A percentile compares a stretch with the other conserved stretches of the same genome.
Evolutionary conservation across 2,888 invertebrate species (phyloP).

Genomic region (Rhagonycha fulva): DNA sequence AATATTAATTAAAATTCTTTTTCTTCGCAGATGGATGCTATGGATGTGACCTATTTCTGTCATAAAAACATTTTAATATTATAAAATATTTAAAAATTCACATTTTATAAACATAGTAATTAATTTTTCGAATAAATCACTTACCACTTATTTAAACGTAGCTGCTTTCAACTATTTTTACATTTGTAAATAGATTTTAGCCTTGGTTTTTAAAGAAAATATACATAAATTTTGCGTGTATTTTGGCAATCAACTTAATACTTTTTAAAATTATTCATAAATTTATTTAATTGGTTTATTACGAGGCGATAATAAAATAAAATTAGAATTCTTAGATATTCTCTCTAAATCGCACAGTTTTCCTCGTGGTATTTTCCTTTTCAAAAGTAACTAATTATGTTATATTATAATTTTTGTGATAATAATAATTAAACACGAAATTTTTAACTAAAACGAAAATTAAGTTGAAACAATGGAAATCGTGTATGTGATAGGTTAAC

Average conservation of each 20-base stretch:
- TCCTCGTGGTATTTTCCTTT: too few species aligned
- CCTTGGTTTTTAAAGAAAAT: background rate
- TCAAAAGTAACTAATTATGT: too few species aligned
- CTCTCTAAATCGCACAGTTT: too few species aligned
- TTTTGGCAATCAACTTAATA: background rate
- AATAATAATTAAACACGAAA: too few species aligned
- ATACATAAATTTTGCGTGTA: background rate
- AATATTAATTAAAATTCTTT: background rate
- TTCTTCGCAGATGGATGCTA: background rate
- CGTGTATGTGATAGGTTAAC: too few species aligned
- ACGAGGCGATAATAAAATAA: background rate
- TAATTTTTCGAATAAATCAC: slow-evolving; percentile 20
- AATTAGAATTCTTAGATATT: background rate
- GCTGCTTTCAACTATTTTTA: background rate
- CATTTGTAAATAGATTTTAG: background rate
- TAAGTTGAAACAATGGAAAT: too few species aligned
- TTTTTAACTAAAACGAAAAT: too few species aligned
- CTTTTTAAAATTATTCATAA: background rate
- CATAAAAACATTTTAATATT: background rate
- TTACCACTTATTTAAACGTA: slow-evolving; percentile 6
- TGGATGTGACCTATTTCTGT: background rate
- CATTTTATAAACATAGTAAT: background rate
- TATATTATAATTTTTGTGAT: too few species aligned
- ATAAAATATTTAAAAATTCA: background rate
- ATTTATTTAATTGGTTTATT: background rate